Percentiles rank a stretch among this genome's conserved stretches.
phyloP scores from a whole-genome alignment of 53 echinoderm and acorn worm species.

The Temnopleurus reevesii region DNA sequence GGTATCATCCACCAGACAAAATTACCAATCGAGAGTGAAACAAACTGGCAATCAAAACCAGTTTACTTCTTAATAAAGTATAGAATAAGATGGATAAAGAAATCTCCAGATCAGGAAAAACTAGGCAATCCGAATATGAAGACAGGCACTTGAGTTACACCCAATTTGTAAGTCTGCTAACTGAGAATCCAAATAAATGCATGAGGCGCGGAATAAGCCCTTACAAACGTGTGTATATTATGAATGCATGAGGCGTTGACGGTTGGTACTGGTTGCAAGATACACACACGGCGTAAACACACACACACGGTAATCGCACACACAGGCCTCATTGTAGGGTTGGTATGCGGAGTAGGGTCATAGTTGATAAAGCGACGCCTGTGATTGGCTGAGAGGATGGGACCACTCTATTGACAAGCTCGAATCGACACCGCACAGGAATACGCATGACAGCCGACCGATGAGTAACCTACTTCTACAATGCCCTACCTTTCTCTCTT shows the following conservation, averaged over 20 bases:
- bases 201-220: too few species aligned
- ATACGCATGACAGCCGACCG: not conserved
- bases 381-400: slow-evolving; percentile 31
- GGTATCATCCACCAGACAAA: not conserved
- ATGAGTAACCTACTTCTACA: slow-evolving; percentile 2
- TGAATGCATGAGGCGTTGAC: not conserved
- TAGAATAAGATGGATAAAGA: too few species aligned
- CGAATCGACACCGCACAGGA: not conserved
- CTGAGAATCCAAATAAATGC: too few species aligned
- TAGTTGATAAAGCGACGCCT: slow-evolving; percentile 3
- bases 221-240: not conserved
- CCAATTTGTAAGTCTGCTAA: too few species aligned
- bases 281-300: slow-evolving; percentile 22
- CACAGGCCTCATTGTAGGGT: not conserved
- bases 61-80: not conserved
- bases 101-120: not conserved
- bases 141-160: not conserved
- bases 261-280: slow-evolving; percentile 16
- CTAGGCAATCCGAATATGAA: not conserved
- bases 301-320: not conserved
- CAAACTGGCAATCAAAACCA: not conserved
- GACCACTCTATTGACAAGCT: slow-evolving; percentile 6
- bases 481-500: not conserved
- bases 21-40: not conserved
- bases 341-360: slow-evolving; percentile 16